Base-by-base conservation (phyloP, 2,888 invertebrate genomes). In the Nebria brevicollis region DNA sequence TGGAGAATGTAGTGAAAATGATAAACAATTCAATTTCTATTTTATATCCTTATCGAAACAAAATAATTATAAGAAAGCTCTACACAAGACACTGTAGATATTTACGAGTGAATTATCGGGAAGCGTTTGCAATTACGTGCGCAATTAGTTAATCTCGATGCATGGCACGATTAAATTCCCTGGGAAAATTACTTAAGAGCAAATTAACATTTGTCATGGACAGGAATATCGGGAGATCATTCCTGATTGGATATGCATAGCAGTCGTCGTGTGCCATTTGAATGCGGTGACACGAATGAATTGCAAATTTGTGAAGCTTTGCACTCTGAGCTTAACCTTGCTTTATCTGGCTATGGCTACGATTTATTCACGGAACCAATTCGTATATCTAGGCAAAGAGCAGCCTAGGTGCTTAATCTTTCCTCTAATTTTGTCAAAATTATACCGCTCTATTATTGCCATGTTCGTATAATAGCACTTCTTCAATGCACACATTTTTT, bases 241-340 rank as follows among this genome's bases (percentile, higher is more conserved):
- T 70, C 54, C 34, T 4, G 70, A 70, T 20, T 70, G 70, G 70
- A 20, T 70, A 70, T 70, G 70, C 70, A 70, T 70, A 8, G 25
- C 70, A 4, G 70, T 34, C 8, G 54, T 8, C 70, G 25, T 5
- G 70, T 70, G 34, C 70, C 70, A 26, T 70, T 70, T 26, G 70
- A 70, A 70, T 70, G 70, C 70, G 25, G 26, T 5, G 70, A 70
- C 34, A 70, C 70, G 70, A 70, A 70, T 70, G 70, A 70, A 70
- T 70, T 70, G 70, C 70, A 15, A 34, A 70, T 70, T 70, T 25
- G 25, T 34, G 34, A 70, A 70, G 34, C 70, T 70, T 20, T 25
- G 70, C 20, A 70, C 25, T 26, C 25, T 70, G 34, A 7, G 54
- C 54, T 54, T 54, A 54, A 54, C 54, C 7, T 8, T 34, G 54